These are phyloP conservation scores for Belonocnema kinseyi DNA, from an alignment of 1,140 invertebrate species.

Conservation along the genomic window DNA sequence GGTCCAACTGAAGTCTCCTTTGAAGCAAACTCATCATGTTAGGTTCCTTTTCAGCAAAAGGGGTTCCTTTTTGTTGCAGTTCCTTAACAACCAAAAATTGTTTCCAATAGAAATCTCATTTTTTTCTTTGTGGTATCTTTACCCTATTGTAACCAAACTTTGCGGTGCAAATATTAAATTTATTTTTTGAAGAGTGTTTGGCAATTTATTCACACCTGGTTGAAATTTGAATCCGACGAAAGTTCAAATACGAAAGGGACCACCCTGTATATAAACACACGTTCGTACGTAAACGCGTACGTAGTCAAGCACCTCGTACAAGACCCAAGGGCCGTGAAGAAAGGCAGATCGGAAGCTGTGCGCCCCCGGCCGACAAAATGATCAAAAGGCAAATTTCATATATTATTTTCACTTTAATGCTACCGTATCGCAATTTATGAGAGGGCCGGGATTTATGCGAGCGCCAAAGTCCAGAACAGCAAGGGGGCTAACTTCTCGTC, in stretches of 20 bases:
- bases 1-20: too few species aligned
- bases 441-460: slow-evolving; percentile 69
- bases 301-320: background rate
- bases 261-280: background rate
- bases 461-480: slow-evolving; percentile 55
- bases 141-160: too few species aligned
- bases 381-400: slow-evolving; percentile 74
- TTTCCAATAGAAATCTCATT: too few species aligned
- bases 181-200: too few species aligned
- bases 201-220: too few species aligned
- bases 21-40: too few species aligned
- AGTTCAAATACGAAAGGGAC: too few species aligned
- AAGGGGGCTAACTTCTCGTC: slow-evolving; percentile 44
- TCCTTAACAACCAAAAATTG: too few species aligned
- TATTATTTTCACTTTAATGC: slow-evolving; percentile 75
- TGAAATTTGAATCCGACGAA: background rate
- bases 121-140: too few species aligned
- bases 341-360: slow-evolving; percentile 64
- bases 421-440: slow-evolving; percentile 74
- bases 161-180: too few species aligned
- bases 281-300: slow-evolving; percentile 19
- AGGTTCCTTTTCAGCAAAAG: too few species aligned
- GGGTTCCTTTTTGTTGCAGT: too few species aligned
- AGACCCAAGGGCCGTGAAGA: slow-evolving; percentile 34
- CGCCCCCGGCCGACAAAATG: slow-evolving; percentile 72